Evolutionary conservation across 1,140 invertebrate genomes (phyloP).

Genomic region (Polyergus mexicanus): DNA sequence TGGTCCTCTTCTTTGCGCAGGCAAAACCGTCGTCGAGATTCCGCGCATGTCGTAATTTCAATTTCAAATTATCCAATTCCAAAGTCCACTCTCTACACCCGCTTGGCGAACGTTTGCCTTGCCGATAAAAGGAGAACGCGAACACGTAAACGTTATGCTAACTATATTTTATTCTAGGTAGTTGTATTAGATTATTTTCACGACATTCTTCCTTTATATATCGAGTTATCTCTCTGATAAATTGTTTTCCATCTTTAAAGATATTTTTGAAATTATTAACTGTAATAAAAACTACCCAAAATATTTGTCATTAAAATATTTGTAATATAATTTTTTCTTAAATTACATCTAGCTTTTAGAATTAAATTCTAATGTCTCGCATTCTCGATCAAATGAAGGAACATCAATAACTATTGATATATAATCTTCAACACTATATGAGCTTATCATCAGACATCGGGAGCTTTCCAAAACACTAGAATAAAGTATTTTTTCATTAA

Average conservation of each 20-base stretch:
- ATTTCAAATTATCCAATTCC: slow-evolving; percentile 75
- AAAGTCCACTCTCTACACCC: slow-evolving; percentile 19
- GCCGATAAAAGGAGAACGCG: neutral
- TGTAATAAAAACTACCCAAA: neutral
- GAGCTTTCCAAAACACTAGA: no score
- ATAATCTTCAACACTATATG: neutral
- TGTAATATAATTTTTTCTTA: no score
- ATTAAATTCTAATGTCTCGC: neutral
- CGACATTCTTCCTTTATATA: neutral
- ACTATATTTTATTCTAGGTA: neutral
- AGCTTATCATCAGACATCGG: no score
- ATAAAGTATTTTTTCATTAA: no score
- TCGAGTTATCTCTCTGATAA: neutral
- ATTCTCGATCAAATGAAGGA: neutral
- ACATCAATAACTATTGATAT: neutral
- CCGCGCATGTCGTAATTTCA: slow-evolving; percentile 70
- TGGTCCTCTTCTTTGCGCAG: slow-evolving; percentile 13
- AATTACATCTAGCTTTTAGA: neutral
- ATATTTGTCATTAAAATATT: neutral
- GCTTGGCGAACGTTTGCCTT: neutral
- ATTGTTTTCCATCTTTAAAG: neutral
- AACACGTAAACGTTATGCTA: slow-evolving; percentile 6
- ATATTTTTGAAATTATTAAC: neutral
- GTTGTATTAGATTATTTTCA: neutral
- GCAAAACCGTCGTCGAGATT: slow-evolving; percentile 44